Percentiles rank a stretch among this genome's conserved stretches.
Evolutionary conservation across 1,140 invertebrate species (phyloP).

Genomic region (Marisa cornuarietis): DNA sequence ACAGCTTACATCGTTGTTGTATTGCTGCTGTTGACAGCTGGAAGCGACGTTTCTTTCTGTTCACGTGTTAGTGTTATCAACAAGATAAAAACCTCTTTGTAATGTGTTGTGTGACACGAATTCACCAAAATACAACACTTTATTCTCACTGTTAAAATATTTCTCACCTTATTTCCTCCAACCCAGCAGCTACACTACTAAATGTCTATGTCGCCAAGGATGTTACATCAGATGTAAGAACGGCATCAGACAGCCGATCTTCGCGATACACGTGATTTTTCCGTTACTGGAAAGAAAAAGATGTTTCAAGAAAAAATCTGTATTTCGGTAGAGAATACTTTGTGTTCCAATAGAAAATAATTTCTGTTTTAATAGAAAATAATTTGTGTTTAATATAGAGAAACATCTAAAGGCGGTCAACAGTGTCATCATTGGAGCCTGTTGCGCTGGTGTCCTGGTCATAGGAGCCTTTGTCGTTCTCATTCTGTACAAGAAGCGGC

Average conservation of each 20-base stretch:
- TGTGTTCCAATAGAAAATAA: background rate
- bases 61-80: background rate
- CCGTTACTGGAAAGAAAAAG: background rate
- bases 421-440: constrained; percentile 47
- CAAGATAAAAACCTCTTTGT: background rate
- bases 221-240: too few relatives aligned
- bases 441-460: constrained; percentile 37
- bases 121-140: too few relatives aligned
- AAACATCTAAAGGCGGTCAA: constrained; percentile 37
- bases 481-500: constrained; percentile 60
- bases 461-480: constrained; percentile 45
- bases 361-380: background rate
- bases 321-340: background rate
- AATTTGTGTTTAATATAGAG: constrained; percentile 27
- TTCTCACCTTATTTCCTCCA: too few relatives aligned
- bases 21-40: too few relatives aligned
- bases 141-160: too few relatives aligned
- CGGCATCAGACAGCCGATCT: background rate
- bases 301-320: too few relatives aligned
- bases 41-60: background rate
- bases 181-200: too few relatives aligned
- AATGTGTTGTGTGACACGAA: too few relatives aligned
- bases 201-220: too few relatives aligned
- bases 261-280: background rate
- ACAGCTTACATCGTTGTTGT: too few relatives aligned